Evolutionary conservation across 2,888 invertebrate species (phyloP), one percentile per base, ranked within the genome.

Genomic region (Eutolmus rufibarbis): DNA sequence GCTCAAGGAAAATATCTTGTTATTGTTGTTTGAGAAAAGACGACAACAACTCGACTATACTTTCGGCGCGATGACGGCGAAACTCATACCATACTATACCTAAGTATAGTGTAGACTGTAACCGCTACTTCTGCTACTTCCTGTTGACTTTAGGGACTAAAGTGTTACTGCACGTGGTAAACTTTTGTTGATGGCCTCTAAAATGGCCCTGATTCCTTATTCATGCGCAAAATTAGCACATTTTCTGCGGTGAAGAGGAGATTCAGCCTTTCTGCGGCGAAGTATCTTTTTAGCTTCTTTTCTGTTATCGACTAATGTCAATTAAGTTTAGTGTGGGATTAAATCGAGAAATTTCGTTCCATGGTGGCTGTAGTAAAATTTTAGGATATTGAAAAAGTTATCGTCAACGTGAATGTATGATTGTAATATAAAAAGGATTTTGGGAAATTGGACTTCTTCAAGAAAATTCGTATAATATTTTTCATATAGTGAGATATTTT

Each of bases 161-260:
- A 78, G 78, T 78, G 78, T 78, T 78, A 78, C 78, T 78, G 78
- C 78, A 78, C 78, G 78, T 78, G 78, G 78, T 78, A 43, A 40
- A 43, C 78, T 78, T 66, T 78, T 78, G 78, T 78, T 40, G 78
- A 78, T 43, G 78, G 78, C 43, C 78, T 19, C 43, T 78, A 40
- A 43, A 56, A 81, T 34, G 56, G 40, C 23, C 81, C 56, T 81
- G 81, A 81, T 81, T 81, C 51, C 37, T 81, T 81, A 81, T 81
- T 81, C 81, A 81, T 81, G 81, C 81, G 56, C 31, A 56, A 81
- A 81, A 81, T 81, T 81, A 81, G 81, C 81, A 81, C 81, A 81
- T 40, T 81, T 34, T 81, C 34, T 56, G n/a, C n/a, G 81, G 23
- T 81, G 19, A 56, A 56, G 66, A 66, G 23, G 23, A 51, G 51